phyloP scores from a whole-genome alignment of 2,888 invertebrate species.

The Heliconius hortense region DNA sequence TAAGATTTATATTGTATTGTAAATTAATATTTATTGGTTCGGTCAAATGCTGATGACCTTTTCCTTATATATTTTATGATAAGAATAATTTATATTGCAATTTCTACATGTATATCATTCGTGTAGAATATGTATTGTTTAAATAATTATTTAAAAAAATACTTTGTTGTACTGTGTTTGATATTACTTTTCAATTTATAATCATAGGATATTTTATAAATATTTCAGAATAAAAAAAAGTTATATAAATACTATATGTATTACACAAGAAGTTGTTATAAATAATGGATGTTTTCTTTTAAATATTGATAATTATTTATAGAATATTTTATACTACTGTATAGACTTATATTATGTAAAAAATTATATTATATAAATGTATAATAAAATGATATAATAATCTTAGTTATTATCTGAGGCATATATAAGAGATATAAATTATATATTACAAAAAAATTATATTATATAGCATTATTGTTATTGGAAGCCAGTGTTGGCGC shows the following conservation, averaged over 20 bases:
- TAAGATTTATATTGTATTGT: not conserved
- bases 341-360: not conserved
- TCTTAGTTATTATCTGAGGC: not conserved
- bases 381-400: not conserved
- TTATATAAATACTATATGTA: too few relatives aligned
- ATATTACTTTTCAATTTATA: too few relatives aligned
- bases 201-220: too few relatives aligned
- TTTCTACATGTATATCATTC: not conserved
- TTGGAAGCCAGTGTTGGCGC: not conserved
- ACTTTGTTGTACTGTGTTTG: too few relatives aligned
- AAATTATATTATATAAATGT: not conserved
- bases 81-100: not conserved
- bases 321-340: too few relatives aligned
- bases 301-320: too few relatives aligned
- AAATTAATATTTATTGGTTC: not conserved
- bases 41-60: slow-evolving; percentile 17
- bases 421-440: not conserved
- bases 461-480: not conserved
- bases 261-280: too few relatives aligned
- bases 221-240: too few relatives aligned
- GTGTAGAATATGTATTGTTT: not conserved
- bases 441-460: not conserved
- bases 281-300: too few relatives aligned
- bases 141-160: too few relatives aligned
- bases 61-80: not conserved